These are phyloP conservation scores for Thamnophis elegans DNA, from an alignment of 2,797 vertebrate species.

Conservation along the genomic window DNA sequence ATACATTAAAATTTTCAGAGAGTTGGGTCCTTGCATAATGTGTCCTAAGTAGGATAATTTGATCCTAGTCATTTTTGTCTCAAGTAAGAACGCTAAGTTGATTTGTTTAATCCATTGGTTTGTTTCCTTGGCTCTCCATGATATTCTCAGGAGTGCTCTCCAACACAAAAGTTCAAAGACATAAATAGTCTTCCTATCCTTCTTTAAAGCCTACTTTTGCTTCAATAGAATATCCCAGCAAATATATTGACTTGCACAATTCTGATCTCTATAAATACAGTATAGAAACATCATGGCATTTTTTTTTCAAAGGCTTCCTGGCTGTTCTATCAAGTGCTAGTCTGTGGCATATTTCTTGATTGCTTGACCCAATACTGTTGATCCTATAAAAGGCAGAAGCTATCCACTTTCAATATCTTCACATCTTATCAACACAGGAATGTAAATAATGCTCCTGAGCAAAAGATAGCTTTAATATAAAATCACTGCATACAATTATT, in stretches of 20 bases:
- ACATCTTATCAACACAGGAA: neutral
- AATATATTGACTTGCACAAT: neutral
- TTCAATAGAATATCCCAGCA: neutral
- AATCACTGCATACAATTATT: neutral
- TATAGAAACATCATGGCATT: neutral
- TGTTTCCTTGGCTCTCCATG: neutral
- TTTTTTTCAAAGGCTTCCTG: neutral
- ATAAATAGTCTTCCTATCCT: neutral
- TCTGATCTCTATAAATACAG: neutral
- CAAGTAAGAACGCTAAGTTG: neutral
- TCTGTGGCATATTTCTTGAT: neutral
- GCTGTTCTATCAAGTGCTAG: neutral
- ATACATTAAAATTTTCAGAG: too few relatives aligned
- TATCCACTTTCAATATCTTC: neutral
- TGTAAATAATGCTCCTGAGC: neutral
- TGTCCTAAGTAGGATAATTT: neutral
- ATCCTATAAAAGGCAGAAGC: neutral
- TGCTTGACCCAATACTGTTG: neutral
- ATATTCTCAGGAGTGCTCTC: neutral
- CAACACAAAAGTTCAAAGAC: neutral
- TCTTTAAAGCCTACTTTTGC: neutral
- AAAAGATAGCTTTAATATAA: neutral
- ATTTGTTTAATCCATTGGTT: neutral
- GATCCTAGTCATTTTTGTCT: neutral
- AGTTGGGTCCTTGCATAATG: neutral